These are phyloP conservation scores for Lordiphosa mommai DNA, from an alignment of 1,140 invertebrate genomes.

Conservation along the genomic window DNA sequence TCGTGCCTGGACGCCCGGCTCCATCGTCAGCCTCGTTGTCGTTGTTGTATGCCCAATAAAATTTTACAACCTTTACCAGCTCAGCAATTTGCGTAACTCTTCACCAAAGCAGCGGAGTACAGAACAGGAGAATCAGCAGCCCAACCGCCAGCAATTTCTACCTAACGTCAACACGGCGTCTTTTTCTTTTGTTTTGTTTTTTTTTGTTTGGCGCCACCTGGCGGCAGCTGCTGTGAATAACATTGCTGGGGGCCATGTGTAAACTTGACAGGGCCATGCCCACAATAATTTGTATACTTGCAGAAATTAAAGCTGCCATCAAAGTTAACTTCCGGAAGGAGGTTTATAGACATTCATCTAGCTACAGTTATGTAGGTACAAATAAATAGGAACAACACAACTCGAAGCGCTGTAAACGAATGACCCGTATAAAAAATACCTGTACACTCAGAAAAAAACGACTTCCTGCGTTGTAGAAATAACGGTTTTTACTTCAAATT, in stretches of 20 bases:
- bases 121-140: constrained; percentile 36
- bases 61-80: constrained; percentile 75
- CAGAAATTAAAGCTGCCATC: background rate
- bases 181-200: constrained; percentile 20
- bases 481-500: no score
- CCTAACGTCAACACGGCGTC: constrained; percentile 52
- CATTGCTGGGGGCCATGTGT: constrained; percentile 24
- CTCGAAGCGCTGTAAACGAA: no score
- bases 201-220: constrained; percentile 17
- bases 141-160: constrained; percentile 50
- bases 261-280: no score
- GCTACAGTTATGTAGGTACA: no score
- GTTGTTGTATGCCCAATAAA: constrained; percentile 60
- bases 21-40: background rate
- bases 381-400: no score
- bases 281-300: no score
- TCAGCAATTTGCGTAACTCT: constrained; percentile 73
- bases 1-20: constrained; percentile 33
- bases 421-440: no score
- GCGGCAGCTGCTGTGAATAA: constrained; percentile 51
- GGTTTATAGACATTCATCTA: no score
- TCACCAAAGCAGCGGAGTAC: constrained; percentile 7
- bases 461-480: no score
- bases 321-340: background rate
- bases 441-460: no score